Base-by-base conservation (phyloP, 2,888 invertebrate species). In the Timema podura region DNA sequence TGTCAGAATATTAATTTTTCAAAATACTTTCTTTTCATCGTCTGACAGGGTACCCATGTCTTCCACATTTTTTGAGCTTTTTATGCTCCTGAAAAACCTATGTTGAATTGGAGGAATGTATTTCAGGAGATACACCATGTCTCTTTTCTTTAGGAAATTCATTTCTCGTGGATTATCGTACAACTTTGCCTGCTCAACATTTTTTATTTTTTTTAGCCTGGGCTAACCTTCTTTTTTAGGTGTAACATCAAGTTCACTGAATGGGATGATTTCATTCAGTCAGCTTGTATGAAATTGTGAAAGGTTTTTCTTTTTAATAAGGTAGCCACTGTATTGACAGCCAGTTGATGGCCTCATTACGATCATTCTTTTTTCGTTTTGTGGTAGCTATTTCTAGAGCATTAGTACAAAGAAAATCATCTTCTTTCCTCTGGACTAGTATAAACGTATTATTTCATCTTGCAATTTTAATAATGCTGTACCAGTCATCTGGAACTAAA, bases 401-500 rank as follows among this genome's bases (percentile, higher is more conserved):
- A 48, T 10, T 49, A 48, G 48, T 48, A n/a, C 15, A 48, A 5
- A 66, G n/a, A 48, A 66, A 66, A 1, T 48, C 10, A 0, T 66
- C 30, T 48, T 47, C 48, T 13, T 66, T 7, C 49, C 48, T 66
- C 49, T n/a, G 15, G 8, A 49, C 49, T 13, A 48, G 13, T 11
- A 66, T 30, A 66, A 48, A 66, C 11, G 6, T 48, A 10, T 66
- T 49, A 6, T 66, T 47, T 49, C 11, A 10, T 48, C 48, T 66
- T 1, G 66, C 49, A 66, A 49, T 66, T 48, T 47, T n/a, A 15
- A 66, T 49, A 48, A 49, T 13, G 8, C 49, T 16, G 16, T 49
- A 48, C 66, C 48, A 66, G 16, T 66, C 66, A 66, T 49, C 48
- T n/a, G 66, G 48, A 15, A 66, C 66, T 16, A 48, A 48, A 15